phyloP scores from a whole-genome alignment of 2,113 vertebrate species.

The zebrafish (Danio rerio) region DNA sequence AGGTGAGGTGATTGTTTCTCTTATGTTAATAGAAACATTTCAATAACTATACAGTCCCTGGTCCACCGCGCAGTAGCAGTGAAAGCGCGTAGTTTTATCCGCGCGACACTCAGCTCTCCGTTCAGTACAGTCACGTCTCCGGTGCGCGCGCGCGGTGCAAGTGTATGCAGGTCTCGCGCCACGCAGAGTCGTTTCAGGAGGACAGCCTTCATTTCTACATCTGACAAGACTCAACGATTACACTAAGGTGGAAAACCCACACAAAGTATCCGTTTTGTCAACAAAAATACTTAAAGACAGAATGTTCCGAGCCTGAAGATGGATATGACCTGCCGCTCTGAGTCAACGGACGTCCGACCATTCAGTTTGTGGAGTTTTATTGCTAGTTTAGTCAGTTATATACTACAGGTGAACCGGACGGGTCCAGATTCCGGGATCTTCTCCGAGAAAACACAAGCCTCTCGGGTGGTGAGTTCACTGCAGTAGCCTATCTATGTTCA shows the following conservation, averaged over 20 bases:
- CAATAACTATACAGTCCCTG: neutral
- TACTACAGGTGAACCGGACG: conserved; percentile 57
- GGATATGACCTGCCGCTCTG: conserved; percentile 63
- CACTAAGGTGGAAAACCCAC: neutral
- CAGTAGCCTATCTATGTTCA: neutral
- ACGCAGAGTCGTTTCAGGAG: neutral
- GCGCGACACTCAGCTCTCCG: neutral
- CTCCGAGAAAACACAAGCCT: neutral
- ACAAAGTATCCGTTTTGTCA: neutral
- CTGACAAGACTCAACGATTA: neutral
- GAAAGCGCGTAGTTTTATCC: neutral
- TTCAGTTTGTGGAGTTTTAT: conserved; percentile 52
- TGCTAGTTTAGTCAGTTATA: conserved; percentile 51
- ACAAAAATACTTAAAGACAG: conserved; percentile 57
- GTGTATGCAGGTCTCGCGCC: neutral
- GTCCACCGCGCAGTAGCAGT: neutral
- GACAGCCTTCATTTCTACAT: neutral
- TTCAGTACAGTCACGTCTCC: conserved; percentile 7
- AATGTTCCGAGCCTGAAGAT: conserved; percentile 73
- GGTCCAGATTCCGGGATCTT: conserved; percentile 7
- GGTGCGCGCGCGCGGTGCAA: neutral
- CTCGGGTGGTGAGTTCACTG: no score
- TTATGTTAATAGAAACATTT: no score
- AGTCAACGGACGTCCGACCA: conserved; percentile 53
- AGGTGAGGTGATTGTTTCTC: no score